phyloP scores from a whole-genome alignment of 2,888 invertebrate genomes.

The Corbicula japonica region DNA sequence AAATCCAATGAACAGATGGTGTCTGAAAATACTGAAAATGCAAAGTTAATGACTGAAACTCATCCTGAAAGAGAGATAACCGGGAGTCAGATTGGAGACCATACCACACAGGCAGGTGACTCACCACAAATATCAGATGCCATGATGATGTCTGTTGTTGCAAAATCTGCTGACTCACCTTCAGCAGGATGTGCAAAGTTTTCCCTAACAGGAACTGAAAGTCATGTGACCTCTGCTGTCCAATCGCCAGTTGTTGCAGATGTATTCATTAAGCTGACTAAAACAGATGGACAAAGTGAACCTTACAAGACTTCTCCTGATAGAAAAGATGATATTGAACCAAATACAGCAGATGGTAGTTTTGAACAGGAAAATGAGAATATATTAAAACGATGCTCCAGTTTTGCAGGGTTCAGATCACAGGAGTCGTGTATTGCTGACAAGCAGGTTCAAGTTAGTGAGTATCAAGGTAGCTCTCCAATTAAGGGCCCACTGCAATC shows the following conservation, averaged over 20 bases:
- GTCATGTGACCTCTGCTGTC: constrained; percentile 51
- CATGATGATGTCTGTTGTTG: no score
- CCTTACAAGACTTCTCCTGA: constrained; percentile 56
- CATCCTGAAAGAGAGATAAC: background rate
- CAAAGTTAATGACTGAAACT: no score
- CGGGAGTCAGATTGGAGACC: background rate
- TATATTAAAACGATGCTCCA: constrained; percentile 77
- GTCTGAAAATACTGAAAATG: no score
- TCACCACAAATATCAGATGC: no score
- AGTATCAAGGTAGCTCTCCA: constrained; percentile 47
- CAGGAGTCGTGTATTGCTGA: constrained; percentile 29
- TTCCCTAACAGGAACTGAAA: constrained; percentile 38
- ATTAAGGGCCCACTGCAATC: constrained; percentile 49
- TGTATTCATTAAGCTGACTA: constrained; percentile 67
- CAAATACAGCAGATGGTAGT: constrained; percentile 31
- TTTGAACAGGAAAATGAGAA: constrained; percentile 56
- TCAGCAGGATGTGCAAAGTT: constrained; percentile 6
- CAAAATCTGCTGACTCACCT: no score
- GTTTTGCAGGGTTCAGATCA: constrained; percentile 79
- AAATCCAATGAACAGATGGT: no score
- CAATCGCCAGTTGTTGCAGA: constrained; percentile 50
- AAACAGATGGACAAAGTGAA: constrained; percentile 64
- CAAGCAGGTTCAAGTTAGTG: constrained; percentile 37
- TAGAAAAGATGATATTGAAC: background rate
- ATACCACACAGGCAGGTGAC: no score